Percentiles rank a stretch among this genome's conserved stretches.
These are phyloP conservation scores for Chinchilla lanigera DNA, from an alignment of 2,113 vertebrate genomes.

Conservation along the genomic window DNA sequence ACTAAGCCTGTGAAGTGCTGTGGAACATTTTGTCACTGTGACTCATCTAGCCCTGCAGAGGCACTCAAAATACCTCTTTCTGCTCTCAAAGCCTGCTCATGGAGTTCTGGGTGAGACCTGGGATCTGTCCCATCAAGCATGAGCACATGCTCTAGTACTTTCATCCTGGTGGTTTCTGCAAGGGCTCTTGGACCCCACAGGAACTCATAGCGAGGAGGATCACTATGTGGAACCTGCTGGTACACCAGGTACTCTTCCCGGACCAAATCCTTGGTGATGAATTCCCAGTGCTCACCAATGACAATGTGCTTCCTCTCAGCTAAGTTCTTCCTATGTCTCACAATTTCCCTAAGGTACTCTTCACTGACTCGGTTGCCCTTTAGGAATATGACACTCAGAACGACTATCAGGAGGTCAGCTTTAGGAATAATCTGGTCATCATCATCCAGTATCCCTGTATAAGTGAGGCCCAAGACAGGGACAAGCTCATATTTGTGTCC, in stretches of 20 bases:
- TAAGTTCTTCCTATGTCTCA: too few species aligned
- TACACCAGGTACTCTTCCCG: not conserved
- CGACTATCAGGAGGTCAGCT: too few species aligned
- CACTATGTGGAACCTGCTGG: not conserved
- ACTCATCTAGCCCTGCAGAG: not conserved
- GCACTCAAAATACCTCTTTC: not conserved
- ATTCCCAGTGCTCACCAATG: not conserved
- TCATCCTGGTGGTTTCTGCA: not conserved
- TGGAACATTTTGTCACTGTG: too few species aligned
- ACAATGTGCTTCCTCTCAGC: not conserved
- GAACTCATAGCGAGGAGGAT: not conserved
- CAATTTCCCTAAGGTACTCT: too few species aligned
- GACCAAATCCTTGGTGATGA: not conserved
- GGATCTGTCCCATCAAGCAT: not conserved
- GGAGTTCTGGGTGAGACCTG: not conserved
- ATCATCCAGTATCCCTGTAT: too few species aligned
- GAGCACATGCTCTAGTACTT: not conserved
- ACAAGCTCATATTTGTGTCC: not conserved
- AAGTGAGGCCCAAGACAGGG: too few species aligned
- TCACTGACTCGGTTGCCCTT: too few species aligned
- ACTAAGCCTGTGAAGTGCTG: too few species aligned
- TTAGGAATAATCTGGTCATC: too few species aligned
- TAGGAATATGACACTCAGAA: too few species aligned
- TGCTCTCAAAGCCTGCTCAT: not conserved
- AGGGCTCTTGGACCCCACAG: not conserved